Base-by-base conservation (phyloP, 2,888 invertebrate genomes). In the Lacanobia wlatinum region DNA sequence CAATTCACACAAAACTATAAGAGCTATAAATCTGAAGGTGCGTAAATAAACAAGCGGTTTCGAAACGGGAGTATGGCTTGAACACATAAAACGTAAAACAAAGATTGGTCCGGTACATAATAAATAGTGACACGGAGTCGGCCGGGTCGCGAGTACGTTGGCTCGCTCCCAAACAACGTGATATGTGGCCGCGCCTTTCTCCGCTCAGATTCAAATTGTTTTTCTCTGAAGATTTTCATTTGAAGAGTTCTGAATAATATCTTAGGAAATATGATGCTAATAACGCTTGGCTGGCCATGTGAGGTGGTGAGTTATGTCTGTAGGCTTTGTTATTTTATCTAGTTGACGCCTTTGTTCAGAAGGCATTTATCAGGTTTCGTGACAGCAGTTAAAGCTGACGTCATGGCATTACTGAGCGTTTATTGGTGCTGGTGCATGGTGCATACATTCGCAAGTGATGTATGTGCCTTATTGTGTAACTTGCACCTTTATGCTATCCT, bases 41-140 rank as follows among this genome's bases (percentile, higher is more conserved):
- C 69, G 70, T 84, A 75, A 84, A 84, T 86, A 84, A 84, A 86
- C 84, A 84, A 84, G 82, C 72, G 82, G 82, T 76, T 64, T 76
- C 61, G 86, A 71, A 81, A 76, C 72, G 72, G 72, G 76, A 78
- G 73, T 80, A 73, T 75, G 81, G 84, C 78, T 81, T 78, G 61
- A 76, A 81, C 75, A 76, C 76, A 65, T 80, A 81, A 79, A 79
- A 84, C 76, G 84, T 86, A 85, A 86, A 84, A 84, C 84, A 84
- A 84, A 84, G 82, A 86, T 83, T 83, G 83, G 73, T 66, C 69
- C 82, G 61, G 79, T 85, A 83, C 87, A 85, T 87, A 83, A 86
- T 85, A 87, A 82, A 85, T 83, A 76, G 79, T 76, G 83, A 85
- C 79, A 68, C 53, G 72, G 55, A 81, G 85, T 79, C 85, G 72